These are phyloP conservation scores for Euspilapteryx auroguttella DNA, from an alignment of 2,888 invertebrate genomes.

Conservation along the genomic window DNA sequence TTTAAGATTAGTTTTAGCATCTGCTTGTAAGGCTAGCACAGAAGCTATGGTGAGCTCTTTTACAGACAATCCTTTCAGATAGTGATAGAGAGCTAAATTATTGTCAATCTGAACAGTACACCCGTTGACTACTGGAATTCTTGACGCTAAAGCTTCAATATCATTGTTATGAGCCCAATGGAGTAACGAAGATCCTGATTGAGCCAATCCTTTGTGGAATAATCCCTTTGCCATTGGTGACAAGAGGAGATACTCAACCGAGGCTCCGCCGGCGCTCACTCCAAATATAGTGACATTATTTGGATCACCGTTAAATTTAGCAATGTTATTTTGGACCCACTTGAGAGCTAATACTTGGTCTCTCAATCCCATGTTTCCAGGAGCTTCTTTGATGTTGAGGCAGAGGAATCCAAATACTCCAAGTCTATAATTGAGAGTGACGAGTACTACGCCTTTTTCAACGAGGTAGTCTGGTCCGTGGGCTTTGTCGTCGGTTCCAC, in stretches of 20 bases:
- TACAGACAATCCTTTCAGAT: constrained; percentile 23
- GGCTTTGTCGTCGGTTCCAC: constrained; percentile 30
- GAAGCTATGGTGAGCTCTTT: constrained; percentile 26
- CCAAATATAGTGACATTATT: constrained; percentile 54
- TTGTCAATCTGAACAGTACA: constrained; percentile 15
- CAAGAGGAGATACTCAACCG: constrained; percentile 40
- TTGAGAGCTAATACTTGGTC: constrained; percentile 55
- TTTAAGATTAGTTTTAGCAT: constrained; percentile 22
- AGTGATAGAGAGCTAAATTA: constrained; percentile 25
- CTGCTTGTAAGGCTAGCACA: constrained; percentile 19
- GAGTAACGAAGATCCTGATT: constrained; percentile 51
- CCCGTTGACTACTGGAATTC: constrained; percentile 23
- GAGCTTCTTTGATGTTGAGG: constrained; percentile 35
- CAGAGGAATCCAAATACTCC: constrained; percentile 45
- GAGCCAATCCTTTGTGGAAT: constrained; percentile 55
- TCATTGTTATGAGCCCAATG: constrained; percentile 44
- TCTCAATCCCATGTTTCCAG: constrained; percentile 51
- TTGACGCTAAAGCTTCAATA: constrained; percentile 21
- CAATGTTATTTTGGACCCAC: constrained; percentile 53
- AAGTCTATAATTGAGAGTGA: constrained; percentile 42
- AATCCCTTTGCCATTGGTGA: constrained; percentile 46
- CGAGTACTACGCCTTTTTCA: constrained; percentile 37
- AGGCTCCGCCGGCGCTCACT: constrained; percentile 52
- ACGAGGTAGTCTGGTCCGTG: constrained; percentile 46
- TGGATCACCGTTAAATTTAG: constrained; percentile 45